These are phyloP conservation scores for Discoglossus pictus DNA, from an alignment of 2,797 vertebrate species.

Conservation along the genomic window DNA sequence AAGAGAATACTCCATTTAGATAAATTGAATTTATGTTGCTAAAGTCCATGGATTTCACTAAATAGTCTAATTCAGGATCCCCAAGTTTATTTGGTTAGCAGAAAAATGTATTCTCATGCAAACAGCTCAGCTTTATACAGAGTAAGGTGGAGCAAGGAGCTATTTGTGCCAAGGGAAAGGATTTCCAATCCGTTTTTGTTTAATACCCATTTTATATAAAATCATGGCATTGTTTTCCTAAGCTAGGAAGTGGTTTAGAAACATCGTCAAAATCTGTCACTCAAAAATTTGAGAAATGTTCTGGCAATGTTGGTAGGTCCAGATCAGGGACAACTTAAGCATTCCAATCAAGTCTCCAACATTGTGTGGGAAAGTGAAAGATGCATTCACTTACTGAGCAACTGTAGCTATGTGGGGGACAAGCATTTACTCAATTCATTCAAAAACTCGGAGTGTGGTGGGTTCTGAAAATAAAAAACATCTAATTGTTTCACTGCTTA, in stretches of 20 bases:
- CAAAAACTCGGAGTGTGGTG: conserved; percentile 4
- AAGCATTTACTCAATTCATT: conserved; percentile 2
- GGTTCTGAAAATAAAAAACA: no score
- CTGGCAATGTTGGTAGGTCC: conserved; percentile 46
- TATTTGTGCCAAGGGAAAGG: conserved; percentile 15
- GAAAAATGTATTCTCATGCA: no score
- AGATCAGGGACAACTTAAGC: conserved; percentile 5
- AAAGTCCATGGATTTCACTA: no score
- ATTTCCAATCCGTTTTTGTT: conserved; percentile 20
- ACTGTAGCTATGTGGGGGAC: neutral
- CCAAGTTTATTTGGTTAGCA: no score
- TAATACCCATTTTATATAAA: conserved; percentile 42
- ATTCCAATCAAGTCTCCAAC: conserved; percentile 43
- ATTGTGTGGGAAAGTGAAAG: neutral
- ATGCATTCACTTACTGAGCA: neutral
- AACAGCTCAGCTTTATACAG: neutral
- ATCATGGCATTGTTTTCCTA: conserved; percentile 49
- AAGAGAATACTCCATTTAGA: no score
- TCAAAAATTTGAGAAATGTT: conserved; percentile 43
- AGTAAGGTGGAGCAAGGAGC: neutral
- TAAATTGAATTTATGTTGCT: no score
- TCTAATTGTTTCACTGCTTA: no score
- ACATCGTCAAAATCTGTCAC: conserved; percentile 35
- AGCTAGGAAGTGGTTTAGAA: conserved; percentile 33
- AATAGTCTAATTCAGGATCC: no score